Evolutionary conservation across 2,113 vertebrate genomes (phyloP), one percentile per base, ranked within the genome.

Genomic region (Platichthys flesus): DNA sequence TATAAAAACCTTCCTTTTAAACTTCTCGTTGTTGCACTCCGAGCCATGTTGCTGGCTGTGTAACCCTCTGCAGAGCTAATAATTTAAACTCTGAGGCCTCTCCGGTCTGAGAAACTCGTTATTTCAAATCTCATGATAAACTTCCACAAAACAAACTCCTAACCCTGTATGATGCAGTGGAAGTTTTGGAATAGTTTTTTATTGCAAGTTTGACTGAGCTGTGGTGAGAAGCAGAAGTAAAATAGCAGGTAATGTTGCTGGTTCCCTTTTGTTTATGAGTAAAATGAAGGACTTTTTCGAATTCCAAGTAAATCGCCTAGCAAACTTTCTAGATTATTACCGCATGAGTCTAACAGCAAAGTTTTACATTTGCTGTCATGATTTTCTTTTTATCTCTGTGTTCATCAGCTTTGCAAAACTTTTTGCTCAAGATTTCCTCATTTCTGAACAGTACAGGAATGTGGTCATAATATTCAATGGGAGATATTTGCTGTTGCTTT

Each of bases 401-500:
- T 47, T 20, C 7, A 66, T 74, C 16, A 67, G 7, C 24, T 1
- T 7, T 23, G 42, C 5, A 72, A 20, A 76, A 40, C 67, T 56
- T 55, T 15, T 26, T 26, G 26, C 26, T 26, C 26, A 18, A 35
- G 74, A 21, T 66, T 67, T 28, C 63, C 71, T 31, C 20, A 47
- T 3, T 62, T 86, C 18, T 24, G 5, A 60, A 68, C n/a, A 76
- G 20, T 65, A 52, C 66, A 7, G 76, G 40, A 26, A 55, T 68
- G 28, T 4, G 24, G 60, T 47, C 64, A 59, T 4, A 55, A 77
- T 86, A 81, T 84, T 65, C 49, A 71, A 9, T 45, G 52, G 66
- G 64, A 80, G 81, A 74, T 81, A 76, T 58, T 51, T 82, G 83
- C 86, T 85, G 76, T 85, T 91, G 80, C 89, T 86, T 85, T 84